Base-by-base conservation (phyloP, 2,888 invertebrate species). In the Chaetogeoica ovagalla region DNA sequence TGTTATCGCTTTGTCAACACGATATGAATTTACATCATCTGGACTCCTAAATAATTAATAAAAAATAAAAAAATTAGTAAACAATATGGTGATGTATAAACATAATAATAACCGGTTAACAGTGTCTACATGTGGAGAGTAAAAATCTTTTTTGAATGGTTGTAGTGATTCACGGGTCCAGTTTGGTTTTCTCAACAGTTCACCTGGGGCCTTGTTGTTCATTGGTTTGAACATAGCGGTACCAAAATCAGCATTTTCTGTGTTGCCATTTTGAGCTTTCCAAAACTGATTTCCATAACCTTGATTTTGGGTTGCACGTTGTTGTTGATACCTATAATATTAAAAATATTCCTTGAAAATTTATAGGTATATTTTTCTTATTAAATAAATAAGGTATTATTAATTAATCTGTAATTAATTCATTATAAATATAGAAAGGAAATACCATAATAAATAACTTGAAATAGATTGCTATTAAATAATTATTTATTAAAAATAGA, bases 101-200 rank as follows among this genome's bases (percentile, higher is more conserved):
- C n/a, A 48, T 17, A 43, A 59, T 21, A 62, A 23, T 62, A 43
- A 82, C 84, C 83, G 83, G 76, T 88, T 89, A 65, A 90, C 86
- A 0, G 95, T 93, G 83, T 91, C 89, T 0, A 91, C 90, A 85
- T 94, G 93, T 7, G 97, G 96, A 62, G 92, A 89, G 85, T 97
- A 98, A 85, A 97, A 97, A 87, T 96, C 94, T 87, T 98, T 98
- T 85, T 95, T 91, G 87, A 98, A 96, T 0, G 95, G 94, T 59
- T 92, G 92, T n/a, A 98, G 88, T 65, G 90, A 89, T 23, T 90
- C 89, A 84, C 91, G 89, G 83, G 96, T 95, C 97, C 97, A 98
- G 83, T 93, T 91, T 9, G 96, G 94, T 86, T 94, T 95, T 6
- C 94, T 89, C 30, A 97, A 88, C 39, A 63, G 55, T 60, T 81